These are phyloP conservation scores for Choloepus didactylus DNA, from an alignment of 2,797 vertebrate species.

Conservation along the genomic window DNA sequence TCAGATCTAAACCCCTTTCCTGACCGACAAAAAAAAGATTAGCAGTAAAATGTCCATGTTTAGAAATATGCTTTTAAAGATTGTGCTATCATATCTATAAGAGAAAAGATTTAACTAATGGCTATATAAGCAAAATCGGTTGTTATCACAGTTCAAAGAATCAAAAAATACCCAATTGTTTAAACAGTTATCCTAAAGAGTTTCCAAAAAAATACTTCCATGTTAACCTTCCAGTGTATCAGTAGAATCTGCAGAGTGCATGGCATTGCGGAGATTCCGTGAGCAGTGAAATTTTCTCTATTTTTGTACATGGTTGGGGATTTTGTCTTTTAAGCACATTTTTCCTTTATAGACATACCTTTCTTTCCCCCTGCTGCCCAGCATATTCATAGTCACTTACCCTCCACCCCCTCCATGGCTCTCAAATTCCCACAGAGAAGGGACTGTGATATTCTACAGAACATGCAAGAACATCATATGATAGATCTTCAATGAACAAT, in stretches of 20 bases:
- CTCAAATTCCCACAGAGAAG: neutral
- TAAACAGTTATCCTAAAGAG: neutral
- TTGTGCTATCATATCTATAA: neutral
- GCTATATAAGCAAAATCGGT: neutral
- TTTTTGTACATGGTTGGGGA: neutral
- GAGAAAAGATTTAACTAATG: neutral
- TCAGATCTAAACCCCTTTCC: neutral
- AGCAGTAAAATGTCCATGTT: neutral
- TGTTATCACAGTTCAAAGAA: neutral
- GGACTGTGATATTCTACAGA: neutral
- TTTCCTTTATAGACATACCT: neutral
- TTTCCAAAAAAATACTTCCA: neutral
- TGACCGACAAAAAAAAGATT: neutral
- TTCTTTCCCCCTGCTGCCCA: neutral
- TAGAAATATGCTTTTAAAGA: neutral
- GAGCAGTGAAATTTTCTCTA: neutral
- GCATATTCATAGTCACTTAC: neutral
- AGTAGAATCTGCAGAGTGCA: neutral
- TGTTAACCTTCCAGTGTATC: neutral
- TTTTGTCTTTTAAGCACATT: neutral
- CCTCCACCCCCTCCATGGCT: no score
- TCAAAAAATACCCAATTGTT: neutral
- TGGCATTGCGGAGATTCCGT: no score
- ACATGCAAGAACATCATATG: neutral
- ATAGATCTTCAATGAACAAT: neutral